Evolutionary conservation across 2,113 vertebrate species (phyloP), one percentile per base, ranked within the genome.

Genomic region (Gadus macrocephalus): DNA sequence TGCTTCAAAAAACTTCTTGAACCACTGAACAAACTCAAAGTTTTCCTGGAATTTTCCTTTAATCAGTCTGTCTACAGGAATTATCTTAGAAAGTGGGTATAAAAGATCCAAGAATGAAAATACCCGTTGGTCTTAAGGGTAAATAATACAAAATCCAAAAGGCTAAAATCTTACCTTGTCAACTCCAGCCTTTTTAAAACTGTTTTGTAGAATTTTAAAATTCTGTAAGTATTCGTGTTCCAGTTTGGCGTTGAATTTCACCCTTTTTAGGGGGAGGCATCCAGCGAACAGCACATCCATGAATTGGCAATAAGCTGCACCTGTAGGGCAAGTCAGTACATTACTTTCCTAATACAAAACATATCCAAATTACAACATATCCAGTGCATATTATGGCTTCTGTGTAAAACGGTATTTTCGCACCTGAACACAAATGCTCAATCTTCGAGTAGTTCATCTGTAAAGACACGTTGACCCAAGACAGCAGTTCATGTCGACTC

Each of bases 261-360:
- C 94, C 87, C 94, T 95, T 89, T 95, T 95, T 83, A 95, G 88
- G 0, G 91, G 89, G 81, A 95, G 88, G 56, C 91, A 94, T 59
- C 92, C 93, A 12, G 92, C 92, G 77, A 95, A 95, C 49, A 95
- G 90, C 93, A 95, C 94, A 82, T 94, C 93, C 94, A 95, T 93
- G 66, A 94, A 94, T 81, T 94, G 93, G 71, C 94, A 95, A 78
- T 93, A 95, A 0, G 91, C 91, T 71, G 91, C 91, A 76, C 94
- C 94, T 95, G 80, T 35, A 35, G 25, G 49, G 28, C 20, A 74
- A 67, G 53, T 61, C 22, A 65, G 28, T 15, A 15, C 3, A 65
- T 4, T 17, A 35, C 9, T 8, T 19, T 42, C 6, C 14, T n/a
- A 15, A 5, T 42, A 42, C 63, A 42, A 8, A 49, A 49, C 42